Base-by-base conservation (phyloP, 2,113 vertebrate genomes). In the Lamprologus lemairii region DNA sequence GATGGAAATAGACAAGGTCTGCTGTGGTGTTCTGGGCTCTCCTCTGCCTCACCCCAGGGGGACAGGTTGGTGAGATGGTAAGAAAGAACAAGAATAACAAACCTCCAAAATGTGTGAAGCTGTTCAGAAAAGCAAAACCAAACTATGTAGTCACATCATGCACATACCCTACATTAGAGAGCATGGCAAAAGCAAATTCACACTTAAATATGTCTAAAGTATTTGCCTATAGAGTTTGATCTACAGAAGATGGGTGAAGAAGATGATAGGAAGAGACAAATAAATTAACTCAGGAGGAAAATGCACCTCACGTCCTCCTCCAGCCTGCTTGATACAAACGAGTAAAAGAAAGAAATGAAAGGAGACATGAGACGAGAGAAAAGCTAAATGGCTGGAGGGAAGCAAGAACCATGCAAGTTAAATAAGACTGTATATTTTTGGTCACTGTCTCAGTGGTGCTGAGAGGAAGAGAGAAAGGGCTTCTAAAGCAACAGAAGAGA, bases 321-420 rank as follows among this genome's bases (percentile, higher is more conserved):
- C 86, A 23, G 45, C 51, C 40, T 57, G 80, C 75, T 40, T 84
- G 81, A 93, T 84, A 90, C 79, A 93, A 94, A 92, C 3, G 51
- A 87, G 84, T 40, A 85, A 93, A 92, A 92, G 73, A 89, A 93
- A 86, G 85, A 88, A 92, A 89, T 92, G 87, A 94, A 92, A 94
- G 86, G 91, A 92, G 80, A 90, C 84, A 84, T 40, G 26, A 92
- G 90, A 88, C 5, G 28, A 88, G 78, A 90, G 73, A 57, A 63
- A 79, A 86, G 75, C 86, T 91, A 90, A 93, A 94, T 92, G 91
- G 84, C 91, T 87, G 40, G 68, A 88, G 87, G 88, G 79, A 91
- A 82, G 83, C 82, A 84, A 86, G 73, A 91, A 82, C 68, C 82
- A 82, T 88, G 89, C 81, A 90, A 86, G 84, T 78, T 42, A 88